phyloP scores from a whole-genome alignment of 2,888 invertebrate genomes.

The Alviniconcha strummeri region DNA sequence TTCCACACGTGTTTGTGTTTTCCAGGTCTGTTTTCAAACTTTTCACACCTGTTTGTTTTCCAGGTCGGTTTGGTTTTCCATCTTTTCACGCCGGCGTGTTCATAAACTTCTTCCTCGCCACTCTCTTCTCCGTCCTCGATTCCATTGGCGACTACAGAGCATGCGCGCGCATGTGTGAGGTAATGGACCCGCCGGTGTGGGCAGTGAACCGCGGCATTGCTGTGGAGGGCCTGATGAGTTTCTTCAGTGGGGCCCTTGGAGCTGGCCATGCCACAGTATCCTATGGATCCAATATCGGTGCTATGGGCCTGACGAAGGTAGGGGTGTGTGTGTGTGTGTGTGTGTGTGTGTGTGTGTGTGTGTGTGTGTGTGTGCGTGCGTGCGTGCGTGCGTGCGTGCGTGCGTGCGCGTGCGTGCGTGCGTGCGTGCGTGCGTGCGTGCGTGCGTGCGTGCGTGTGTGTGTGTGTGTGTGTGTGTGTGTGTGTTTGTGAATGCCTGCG shows the following conservation, averaged over 20 bases:
- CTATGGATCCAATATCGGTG: conserved; percentile 92
- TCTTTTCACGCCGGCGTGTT: conserved; percentile 52
- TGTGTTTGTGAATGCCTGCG: too few species aligned
- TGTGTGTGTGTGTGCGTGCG: not conserved
- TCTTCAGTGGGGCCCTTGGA: conserved; percentile 88
- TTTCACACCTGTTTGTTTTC: too few species aligned
- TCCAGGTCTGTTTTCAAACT: too few species aligned
- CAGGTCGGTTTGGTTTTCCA: too few species aligned
- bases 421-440: too few species aligned
- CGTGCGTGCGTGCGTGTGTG: too few species aligned
- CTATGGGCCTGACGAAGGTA: conserved; percentile 90
- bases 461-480: too few species aligned
- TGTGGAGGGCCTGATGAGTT: conserved; percentile 87
- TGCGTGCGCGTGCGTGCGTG: not conserved
- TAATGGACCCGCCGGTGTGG: conserved; percentile 87
- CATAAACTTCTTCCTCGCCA: conserved; percentile 62
- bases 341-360: not conserved
- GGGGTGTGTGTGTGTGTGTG: not conserved
- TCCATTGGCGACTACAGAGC: conserved; percentile 90
- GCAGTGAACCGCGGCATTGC: conserved; percentile 84
- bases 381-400: not conserved
- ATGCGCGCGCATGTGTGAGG: conserved; percentile 81
- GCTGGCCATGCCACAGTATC: conserved; percentile 91
- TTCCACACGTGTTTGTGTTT: too few species aligned
- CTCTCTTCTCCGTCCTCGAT: conserved; percentile 63